phyloP scores from a whole-genome alignment of 2,113 vertebrate genomes.

The Scatophagus argus region DNA sequence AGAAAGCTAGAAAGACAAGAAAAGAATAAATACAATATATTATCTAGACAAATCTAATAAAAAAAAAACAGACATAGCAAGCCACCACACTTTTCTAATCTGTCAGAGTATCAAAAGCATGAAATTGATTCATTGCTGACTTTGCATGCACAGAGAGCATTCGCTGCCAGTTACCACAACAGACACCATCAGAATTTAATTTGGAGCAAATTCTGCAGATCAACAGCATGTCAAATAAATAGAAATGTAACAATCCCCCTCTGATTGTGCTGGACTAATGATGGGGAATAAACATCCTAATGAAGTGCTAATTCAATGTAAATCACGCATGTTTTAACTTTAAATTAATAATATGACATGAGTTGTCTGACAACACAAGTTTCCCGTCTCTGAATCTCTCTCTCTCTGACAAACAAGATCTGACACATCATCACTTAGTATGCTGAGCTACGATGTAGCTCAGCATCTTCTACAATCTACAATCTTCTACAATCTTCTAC shows the following conservation, averaged over 20 bases:
- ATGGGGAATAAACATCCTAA: not conserved
- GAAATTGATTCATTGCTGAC: not conserved
- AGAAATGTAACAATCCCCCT: not conserved
- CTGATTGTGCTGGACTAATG: not conserved
- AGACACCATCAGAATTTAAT: constrained; percentile 19
- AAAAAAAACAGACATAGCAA: not conserved
- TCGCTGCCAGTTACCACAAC: constrained; percentile 1
- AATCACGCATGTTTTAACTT: not conserved
- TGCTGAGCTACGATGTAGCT: not conserved
- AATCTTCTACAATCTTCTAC: constrained; percentile 35
- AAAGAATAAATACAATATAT: not conserved
- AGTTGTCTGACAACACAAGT: not conserved
- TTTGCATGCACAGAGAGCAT: constrained; percentile 6
- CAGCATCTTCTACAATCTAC: too few relatives aligned
- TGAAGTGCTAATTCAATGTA: not conserved
- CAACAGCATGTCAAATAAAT: not conserved
- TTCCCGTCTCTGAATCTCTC: not conserved
- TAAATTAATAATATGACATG: not conserved
- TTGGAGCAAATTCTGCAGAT: not conserved
- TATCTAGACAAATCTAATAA: not conserved
- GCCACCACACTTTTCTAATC: not conserved
- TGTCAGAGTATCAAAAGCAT: not conserved
- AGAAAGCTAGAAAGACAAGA: not conserved
- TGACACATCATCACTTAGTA: constrained; percentile 17
- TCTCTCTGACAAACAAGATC: not conserved